These are phyloP conservation scores for Acestrorhynchus altus DNA, from an alignment of 2,797 vertebrate genomes.

Conservation along the genomic window DNA sequence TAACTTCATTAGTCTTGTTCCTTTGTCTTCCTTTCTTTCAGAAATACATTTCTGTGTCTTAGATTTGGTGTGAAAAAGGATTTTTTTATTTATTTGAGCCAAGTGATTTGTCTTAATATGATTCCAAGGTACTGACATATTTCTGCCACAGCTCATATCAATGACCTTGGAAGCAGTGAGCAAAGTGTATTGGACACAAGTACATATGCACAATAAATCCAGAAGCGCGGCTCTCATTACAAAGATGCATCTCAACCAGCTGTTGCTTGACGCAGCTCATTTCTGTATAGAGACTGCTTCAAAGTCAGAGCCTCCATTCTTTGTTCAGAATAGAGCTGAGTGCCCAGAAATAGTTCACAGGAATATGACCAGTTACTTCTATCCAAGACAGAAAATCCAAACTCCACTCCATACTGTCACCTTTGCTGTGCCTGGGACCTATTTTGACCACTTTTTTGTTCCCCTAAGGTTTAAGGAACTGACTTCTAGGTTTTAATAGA, in stretches of 20 bases:
- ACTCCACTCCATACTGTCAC: background rate
- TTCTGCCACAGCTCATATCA: constrained; percentile 1
- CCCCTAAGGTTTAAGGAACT: background rate
- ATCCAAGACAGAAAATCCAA: background rate
- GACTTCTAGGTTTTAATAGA: constrained; percentile 3
- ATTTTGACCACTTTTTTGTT: background rate
- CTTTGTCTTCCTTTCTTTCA: background rate
- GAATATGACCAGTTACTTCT: background rate
- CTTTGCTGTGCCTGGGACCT: background rate
- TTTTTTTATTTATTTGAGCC: constrained; percentile 12
- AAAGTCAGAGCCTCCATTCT: background rate
- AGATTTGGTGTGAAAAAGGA: background rate
- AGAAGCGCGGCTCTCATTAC: background rate
- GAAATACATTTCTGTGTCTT: background rate
- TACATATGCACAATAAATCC: constrained; percentile 11
- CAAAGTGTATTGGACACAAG: background rate
- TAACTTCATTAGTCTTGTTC: background rate
- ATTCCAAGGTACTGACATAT: background rate
- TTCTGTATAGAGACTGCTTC: background rate
- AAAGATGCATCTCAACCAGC: background rate
- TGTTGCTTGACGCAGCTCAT: background rate
- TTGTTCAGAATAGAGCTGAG: background rate
- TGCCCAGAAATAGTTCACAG: background rate
- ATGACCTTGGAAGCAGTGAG: background rate
- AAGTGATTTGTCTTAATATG: constrained; percentile 10